A percentile compares a stretch with the other conserved stretches of the same genome.
phyloP scores from a whole-genome alignment of 2,888 invertebrate species.

The Dasypolia templi region DNA sequence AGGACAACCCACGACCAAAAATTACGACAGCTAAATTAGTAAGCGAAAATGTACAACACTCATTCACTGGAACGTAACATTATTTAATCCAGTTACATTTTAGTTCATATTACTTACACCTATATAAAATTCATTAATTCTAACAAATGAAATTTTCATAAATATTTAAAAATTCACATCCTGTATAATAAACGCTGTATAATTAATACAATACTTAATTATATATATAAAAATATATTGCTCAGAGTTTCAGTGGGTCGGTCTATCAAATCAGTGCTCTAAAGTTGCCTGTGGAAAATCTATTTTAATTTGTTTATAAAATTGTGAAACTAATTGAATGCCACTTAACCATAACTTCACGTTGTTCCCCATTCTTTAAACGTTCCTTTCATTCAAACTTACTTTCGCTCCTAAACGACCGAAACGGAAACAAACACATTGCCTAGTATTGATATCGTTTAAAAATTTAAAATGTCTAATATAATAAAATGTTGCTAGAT shows the following conservation, averaged over 20 bases:
- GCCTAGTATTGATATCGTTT: constrained; percentile 41
- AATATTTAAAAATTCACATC: constrained; percentile 83
- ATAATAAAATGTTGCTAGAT: constrained; percentile 65
- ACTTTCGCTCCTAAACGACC: constrained; percentile 38
- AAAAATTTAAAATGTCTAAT: constrained; percentile 53
- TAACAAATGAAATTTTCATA: constrained; percentile 85
- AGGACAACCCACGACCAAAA: constrained; percentile 82
- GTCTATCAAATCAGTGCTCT: constrained; percentile 87
- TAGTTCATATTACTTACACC: constrained; percentile 69
- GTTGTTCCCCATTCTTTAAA: constrained; percentile 71
- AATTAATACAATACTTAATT: constrained; percentile 87
- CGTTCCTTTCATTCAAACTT: constrained; percentile 49
- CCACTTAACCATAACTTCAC: constrained; percentile 53
- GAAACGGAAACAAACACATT: constrained; percentile 44
- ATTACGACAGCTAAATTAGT: constrained; percentile 86
- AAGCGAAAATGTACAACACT: constrained; percentile 85
- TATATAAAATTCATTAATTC: constrained; percentile 80
- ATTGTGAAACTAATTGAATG: constrained; percentile 68
- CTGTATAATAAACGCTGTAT: constrained; percentile 87
- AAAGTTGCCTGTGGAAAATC: constrained; percentile 75
- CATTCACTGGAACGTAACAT: constrained; percentile 73
- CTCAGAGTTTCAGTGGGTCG: constrained; percentile 89
- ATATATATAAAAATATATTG: constrained; percentile 90
- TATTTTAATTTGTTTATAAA: constrained; percentile 61
- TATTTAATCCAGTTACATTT: constrained; percentile 67